phyloP scores from a whole-genome alignment of 2,113 vertebrate species.

The Zingel zingel region DNA sequence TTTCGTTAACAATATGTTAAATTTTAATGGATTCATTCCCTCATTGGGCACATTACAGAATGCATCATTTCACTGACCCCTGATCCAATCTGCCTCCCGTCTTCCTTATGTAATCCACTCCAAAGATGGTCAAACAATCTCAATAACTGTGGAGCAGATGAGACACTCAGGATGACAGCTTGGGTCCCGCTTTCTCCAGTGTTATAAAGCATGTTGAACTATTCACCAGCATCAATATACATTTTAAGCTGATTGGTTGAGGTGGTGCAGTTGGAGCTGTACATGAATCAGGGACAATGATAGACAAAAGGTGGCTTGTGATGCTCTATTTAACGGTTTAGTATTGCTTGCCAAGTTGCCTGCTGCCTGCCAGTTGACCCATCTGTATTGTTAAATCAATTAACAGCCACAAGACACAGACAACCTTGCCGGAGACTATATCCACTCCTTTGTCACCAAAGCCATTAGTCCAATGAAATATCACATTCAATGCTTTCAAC shows the following conservation, averaged over 20 bases:
- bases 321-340: slow-evolving; percentile 38
- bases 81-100: not conserved
- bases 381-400: slow-evolving; percentile 46
- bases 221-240: not conserved
- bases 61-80: not conserved
- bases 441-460: not conserved
- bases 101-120: not conserved
- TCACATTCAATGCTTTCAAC: not conserved
- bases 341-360: slow-evolving; percentile 34
- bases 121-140: not conserved
- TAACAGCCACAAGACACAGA: slow-evolving; percentile 28
- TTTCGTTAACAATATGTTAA: not conserved
- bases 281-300: slow-evolving; percentile 21
- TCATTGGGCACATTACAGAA: not conserved
- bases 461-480: slow-evolving; percentile 5
- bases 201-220: not conserved
- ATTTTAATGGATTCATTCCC: not conserved
- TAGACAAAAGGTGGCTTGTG: slow-evolving; percentile 50
- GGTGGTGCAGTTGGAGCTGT: slow-evolving; percentile 1
- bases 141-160: not conserved
- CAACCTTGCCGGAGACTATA: not conserved
- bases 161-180: not conserved
- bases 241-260: not conserved
- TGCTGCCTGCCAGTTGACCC: slow-evolving; percentile 36
- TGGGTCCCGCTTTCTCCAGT: not conserved